Conservation (phyloP, 2,888 invertebrate species). For the Argynnis bischoffii region DNA sequence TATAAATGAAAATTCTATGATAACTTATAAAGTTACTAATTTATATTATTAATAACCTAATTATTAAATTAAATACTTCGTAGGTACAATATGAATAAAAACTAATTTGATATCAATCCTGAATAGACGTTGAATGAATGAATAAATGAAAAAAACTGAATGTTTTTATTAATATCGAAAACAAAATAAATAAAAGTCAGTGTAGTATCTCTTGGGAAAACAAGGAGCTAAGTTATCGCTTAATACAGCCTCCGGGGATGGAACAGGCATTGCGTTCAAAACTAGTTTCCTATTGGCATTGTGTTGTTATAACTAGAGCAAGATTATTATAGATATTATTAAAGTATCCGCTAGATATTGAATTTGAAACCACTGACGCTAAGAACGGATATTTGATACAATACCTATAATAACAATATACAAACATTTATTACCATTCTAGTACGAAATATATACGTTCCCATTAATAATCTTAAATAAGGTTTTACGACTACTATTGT, state of each 20-base stretch:
- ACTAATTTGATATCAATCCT: background rate
- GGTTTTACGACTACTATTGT: no score
- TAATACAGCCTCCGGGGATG: conserved; percentile 25
- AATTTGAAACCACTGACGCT: conserved; percentile 33
- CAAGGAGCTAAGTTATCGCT: conserved; percentile 31
- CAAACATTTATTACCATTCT: no score
- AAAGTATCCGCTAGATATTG: conserved; percentile 32
- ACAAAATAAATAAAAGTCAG: conserved; percentile 21
- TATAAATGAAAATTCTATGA: no score
- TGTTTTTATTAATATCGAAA: conserved; percentile 13
- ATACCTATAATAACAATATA: background rate
- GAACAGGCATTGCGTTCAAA: conserved; percentile 31
- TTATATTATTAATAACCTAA: no score
- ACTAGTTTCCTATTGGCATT: conserved; percentile 35
- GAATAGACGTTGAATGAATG: no score
- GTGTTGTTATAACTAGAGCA: conserved; percentile 36
- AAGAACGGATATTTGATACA: conserved; percentile 24
- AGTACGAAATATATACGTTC: no score
- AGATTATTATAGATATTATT: conserved; percentile 36
- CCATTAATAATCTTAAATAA: no score
- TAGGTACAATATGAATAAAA: no score
- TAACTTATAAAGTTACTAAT: no score
- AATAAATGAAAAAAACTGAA: no score
- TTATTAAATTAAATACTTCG: no score
- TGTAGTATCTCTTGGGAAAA: conserved; percentile 23